Percentiles rank a stretch among this genome's conserved stretches.
phyloP scores from a whole-genome alignment of 2,797 vertebrate species.

The Lacerta agilis region DNA sequence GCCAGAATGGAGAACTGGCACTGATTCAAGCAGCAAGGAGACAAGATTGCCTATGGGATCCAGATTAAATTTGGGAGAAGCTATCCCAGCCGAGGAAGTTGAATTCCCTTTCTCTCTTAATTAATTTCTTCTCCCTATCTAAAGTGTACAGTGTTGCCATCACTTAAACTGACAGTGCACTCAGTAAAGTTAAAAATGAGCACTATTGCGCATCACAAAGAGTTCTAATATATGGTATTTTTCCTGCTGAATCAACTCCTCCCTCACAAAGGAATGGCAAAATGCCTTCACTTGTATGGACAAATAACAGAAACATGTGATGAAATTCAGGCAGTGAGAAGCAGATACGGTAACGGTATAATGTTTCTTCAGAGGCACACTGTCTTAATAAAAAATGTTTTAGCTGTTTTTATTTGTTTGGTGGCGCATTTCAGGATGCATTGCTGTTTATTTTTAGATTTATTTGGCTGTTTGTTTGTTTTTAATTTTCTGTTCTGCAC shows the following conservation, averaged over 20 bases:
- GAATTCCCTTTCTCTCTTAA: constrained; percentile 42
- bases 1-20: not conserved
- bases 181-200: constrained; percentile 54
- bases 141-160: constrained; percentile 43
- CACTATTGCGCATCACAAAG: constrained; percentile 51
- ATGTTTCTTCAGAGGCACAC: constrained; percentile 29
- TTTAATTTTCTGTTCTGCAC: too few species aligned
- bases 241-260: not conserved
- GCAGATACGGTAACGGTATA: constrained; percentile 34
- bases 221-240: constrained; percentile 44
- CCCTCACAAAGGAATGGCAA: not conserved
- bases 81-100: not conserved
- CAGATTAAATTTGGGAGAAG: not conserved
- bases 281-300: constrained; percentile 24
- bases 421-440: too few species aligned
- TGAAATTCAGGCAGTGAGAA: constrained; percentile 44
- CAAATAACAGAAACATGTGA: constrained; percentile 24
- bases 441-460: too few species aligned
- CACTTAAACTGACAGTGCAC: constrained; percentile 51
- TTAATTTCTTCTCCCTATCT: constrained; percentile 34
- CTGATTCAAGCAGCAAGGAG: constrained; percentile 6
- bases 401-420: too few species aligned
- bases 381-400: too few species aligned
- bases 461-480: too few species aligned
- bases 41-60: not conserved